Evolutionary conservation across 2,113 vertebrate species (phyloP).

Genomic region (Carollia perspicillata): DNA sequence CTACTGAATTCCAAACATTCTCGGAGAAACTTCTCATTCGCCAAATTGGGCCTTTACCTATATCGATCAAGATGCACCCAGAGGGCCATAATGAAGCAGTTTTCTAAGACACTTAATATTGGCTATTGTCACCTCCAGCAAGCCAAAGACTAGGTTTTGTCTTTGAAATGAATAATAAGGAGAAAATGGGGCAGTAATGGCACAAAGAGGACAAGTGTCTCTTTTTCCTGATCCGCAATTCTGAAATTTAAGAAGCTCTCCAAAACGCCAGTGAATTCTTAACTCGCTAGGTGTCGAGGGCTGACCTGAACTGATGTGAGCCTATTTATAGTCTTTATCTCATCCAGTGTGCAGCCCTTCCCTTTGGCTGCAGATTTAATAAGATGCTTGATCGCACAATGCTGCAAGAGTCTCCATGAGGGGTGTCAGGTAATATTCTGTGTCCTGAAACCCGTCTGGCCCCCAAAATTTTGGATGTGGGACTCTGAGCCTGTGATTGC

Average conservation of each 20-base stretch:
- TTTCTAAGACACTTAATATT: not conserved
- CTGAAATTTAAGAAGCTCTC: constrained; percentile 30
- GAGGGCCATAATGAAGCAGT: not conserved
- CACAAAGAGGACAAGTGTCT: not conserved
- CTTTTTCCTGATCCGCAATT: not conserved
- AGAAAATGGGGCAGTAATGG: not conserved
- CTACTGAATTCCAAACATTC: not conserved
- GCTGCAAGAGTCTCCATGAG: not conserved
- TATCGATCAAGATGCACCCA: not conserved
- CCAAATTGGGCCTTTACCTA: not conserved
- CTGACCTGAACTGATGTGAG: not conserved
- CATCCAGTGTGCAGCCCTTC: not conserved
- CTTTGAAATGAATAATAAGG: not conserved
- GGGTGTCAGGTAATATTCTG: not conserved
- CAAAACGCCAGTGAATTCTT: not conserved
- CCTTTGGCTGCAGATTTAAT: constrained; percentile 36
- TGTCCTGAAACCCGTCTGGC: not conserved
- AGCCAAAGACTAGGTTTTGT: not conserved
- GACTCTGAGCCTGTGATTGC: not conserved
- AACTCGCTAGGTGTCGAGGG: not conserved
- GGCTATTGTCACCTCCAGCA: not conserved
- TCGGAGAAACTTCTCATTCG: not conserved
- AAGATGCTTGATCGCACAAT: not conserved
- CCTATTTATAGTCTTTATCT: constrained; percentile 45
- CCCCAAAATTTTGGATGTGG: not conserved